Base-by-base conservation (phyloP, 1,140 invertebrate genomes). In the Papilio xuthus region DNA sequence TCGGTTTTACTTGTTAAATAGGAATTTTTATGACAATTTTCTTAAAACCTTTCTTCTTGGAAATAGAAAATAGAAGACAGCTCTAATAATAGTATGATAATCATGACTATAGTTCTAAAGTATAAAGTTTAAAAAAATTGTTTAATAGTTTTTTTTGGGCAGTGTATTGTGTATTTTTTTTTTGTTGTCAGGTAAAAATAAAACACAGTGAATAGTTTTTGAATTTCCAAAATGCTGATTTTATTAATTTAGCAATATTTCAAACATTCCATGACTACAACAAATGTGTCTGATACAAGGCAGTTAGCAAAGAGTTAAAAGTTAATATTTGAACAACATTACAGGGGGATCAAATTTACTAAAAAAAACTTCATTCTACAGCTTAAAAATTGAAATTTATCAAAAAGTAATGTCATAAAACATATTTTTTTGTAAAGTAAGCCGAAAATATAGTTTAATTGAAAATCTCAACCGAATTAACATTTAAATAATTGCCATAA, bases 251-350 rank as follows among this genome's bases (percentile, higher is more conserved):
- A 84, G 76, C 84, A 85, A 86, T 83, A 86, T 88, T 88, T 89
- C 83, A 88, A 92, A 92, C 89, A 91, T 86, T 89, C 89, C 90
- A 89, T 89, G 88, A 90, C 84, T 87, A 87, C 82, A 89, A 90
- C 86, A 88, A 89, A 89, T 87, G 84, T 82, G 79, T 88, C 85
- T 81, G 78, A 81, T 81, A 84, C 80, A 84, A 85, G 84, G 84
- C 86, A 88, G 88, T 85, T 47, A 72, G 71, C 85, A 82, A 84
- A 88, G 81, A 69, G 50, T 73, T 70, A 80, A 77, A 84, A 77
- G 80, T 82, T 67, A 77, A 82, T 44, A 78, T 23, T 72, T 72
- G 60, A 67, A 67, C 20, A 60, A 60, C 26, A 67, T 78, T 79
- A 82, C 74, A 82, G 74, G 78, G 72, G 78, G 47, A 44, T 18